Conservation (phyloP, 2,113 vertebrate genomes). For the Aviceda subcristata region DNA sequence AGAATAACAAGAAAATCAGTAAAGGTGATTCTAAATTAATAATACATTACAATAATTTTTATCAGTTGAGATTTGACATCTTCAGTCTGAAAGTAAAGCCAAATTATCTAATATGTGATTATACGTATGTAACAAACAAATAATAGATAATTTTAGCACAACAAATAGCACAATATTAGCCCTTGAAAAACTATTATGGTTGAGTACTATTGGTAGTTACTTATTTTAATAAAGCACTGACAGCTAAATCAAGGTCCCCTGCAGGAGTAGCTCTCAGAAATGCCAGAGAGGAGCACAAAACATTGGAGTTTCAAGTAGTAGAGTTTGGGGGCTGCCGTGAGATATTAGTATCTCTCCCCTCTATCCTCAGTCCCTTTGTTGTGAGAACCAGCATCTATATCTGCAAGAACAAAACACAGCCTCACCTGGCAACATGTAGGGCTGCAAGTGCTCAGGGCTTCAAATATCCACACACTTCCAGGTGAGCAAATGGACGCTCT, state of each 20-base stretch:
- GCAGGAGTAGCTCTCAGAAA: not conserved
- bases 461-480: not conserved
- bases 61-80: not conserved
- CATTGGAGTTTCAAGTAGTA: not conserved
- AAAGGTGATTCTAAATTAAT: not conserved
- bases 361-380: not conserved
- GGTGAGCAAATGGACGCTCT: not conserved
- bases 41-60: not conserved
- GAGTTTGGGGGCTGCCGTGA: not conserved
- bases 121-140: not conserved
- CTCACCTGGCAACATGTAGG: not conserved
- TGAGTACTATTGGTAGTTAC: not conserved
- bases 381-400: not conserved
- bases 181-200: not conserved
- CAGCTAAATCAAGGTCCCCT: not conserved
- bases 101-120: not conserved
- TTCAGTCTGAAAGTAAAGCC: not conserved
- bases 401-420: not conserved
- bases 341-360: not conserved
- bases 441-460: not conserved
- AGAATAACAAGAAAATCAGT: not conserved
- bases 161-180: not conserved
- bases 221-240: not conserved
- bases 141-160: not conserved
- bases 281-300: not conserved